Evolutionary conservation across 1,140 invertebrate species (phyloP).

Genomic region (Orius insidiosus): DNA sequence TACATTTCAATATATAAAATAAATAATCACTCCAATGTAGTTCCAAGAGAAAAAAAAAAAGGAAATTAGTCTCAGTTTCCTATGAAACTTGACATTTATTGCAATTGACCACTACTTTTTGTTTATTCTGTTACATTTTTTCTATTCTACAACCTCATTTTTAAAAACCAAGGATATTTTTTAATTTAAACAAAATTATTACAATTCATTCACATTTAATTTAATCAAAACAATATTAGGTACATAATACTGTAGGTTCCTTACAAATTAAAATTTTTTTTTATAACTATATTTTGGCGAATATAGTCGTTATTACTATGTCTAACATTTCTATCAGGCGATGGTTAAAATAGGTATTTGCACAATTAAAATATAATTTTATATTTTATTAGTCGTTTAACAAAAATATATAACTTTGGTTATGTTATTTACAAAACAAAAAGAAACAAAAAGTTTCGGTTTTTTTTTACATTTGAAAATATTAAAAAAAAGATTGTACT

Average conservation of each 20-base stretch:
- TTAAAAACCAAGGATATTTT: no score
- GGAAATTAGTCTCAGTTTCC: no score
- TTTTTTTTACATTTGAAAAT: no score
- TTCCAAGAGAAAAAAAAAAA: no score
- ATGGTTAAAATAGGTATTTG: slow-evolving; percentile 12
- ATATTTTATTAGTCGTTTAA: slow-evolving; percentile 12
- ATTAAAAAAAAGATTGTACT: slow-evolving; percentile 4
- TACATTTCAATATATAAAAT: no score
- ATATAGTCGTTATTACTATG: no score
- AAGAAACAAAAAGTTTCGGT: slow-evolving; percentile 3
- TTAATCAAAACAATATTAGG: slow-evolving; percentile 12
- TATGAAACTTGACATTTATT: no score
- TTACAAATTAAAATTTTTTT: slow-evolving; percentile 4
- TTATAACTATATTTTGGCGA: slow-evolving; percentile 4
- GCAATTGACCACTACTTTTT: no score
- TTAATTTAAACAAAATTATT: no score
- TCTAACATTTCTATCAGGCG: slow-evolving; percentile 3
- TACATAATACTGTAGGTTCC: slow-evolving; percentile 13
- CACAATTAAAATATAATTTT: slow-evolving; percentile 10
- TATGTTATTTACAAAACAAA: slow-evolving; percentile 11
- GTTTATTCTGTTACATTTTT: no score
- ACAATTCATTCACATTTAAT: slow-evolving; percentile 5
- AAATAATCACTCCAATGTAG: no score
- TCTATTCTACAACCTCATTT: no score
- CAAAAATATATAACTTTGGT: slow-evolving; percentile 16